Base-by-base conservation (phyloP, 2,113 vertebrate genomes). In the Pangasianodon hypophthalmus region DNA sequence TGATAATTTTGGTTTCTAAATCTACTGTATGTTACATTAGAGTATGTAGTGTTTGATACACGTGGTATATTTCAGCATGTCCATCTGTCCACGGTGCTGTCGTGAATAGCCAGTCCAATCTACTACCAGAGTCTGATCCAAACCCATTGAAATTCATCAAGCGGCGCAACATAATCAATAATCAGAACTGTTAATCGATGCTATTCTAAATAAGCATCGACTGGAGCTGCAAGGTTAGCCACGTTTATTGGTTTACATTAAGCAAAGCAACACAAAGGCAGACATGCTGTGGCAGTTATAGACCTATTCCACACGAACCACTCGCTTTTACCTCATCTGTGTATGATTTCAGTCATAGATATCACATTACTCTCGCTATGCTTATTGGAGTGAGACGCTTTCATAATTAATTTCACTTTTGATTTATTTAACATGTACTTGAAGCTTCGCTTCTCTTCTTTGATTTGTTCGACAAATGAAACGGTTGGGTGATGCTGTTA, bases 161-260 rank as follows among this genome's bases (percentile, higher is more conserved):
- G 94, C 91, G 73, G 93, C 91, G 94, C 95, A 95, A 95, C 95
- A 94, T 94, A 95, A 96, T 96, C 96, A 96, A 96, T 96, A 95
- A 96, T 96, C 95, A 95, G 95, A 96, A 96, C 95, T 96, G 96
- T 96, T 96, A 96, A 96, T 96, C 95, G 94, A 96, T 96, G 91
- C 94, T 94, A 95, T 95, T 96, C 94, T 96, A 95, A 96, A 96
- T 96, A 96, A 96, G 95, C 93, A 96, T 96, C 90, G 96, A 96
- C 94, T 93, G 82, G 90, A 93, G 92, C 93, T 94, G 94, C 95
- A 96, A 96, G 96, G 96, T 96, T 95, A 96, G 95, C 94, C 94
- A 94, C 94, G 93, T 95, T 95, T 96, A 96, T 95, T 90, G 94
- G 95, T 96, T 96, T 96, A 95, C 94, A 95, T 96, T 96, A 96